These are phyloP conservation scores for Carassius gibelio DNA, from an alignment of 2,113 vertebrate genomes.

Conservation along the genomic window DNA sequence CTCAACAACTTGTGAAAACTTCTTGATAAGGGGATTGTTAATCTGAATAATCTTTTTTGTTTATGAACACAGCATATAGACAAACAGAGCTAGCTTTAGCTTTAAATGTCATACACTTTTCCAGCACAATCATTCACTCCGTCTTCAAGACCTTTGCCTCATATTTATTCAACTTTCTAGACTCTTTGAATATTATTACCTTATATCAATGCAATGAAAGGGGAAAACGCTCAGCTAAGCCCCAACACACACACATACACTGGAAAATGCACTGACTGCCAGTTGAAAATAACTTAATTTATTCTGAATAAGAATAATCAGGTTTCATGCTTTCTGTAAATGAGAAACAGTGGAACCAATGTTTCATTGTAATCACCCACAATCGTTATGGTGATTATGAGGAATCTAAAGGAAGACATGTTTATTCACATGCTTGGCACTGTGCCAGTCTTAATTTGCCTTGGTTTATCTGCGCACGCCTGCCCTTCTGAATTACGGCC, in stretches of 20 bases:
- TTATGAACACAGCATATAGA: not conserved
- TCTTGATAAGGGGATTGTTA: not conserved
- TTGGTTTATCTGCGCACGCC: not conserved
- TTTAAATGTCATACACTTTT: slow-evolving; percentile 9
- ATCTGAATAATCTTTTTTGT: not conserved
- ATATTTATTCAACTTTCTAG: not conserved
- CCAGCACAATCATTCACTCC: not conserved
- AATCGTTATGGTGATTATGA: slow-evolving; percentile 43
- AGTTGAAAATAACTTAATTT: slow-evolving; percentile 47
- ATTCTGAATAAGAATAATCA: slow-evolving; percentile 50
- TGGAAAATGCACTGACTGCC: not conserved
- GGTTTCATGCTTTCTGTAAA: slow-evolving; percentile 49
- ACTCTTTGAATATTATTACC: slow-evolving; percentile 36
- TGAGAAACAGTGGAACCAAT: slow-evolving; percentile 48
- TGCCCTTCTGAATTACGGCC: not conserved
- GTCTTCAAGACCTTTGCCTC: slow-evolving; percentile 22
- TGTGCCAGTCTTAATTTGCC: slow-evolving; percentile 19
- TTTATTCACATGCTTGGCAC: slow-evolving; percentile 41
- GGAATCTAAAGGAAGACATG: slow-evolving; percentile 42
- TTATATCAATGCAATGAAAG: slow-evolving; percentile 3
- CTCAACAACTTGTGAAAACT: not conserved
- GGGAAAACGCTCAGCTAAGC: too few relatives aligned
- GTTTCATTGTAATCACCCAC: slow-evolving; percentile 49
- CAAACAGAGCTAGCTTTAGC: not conserved
- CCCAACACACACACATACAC: too few relatives aligned